Conservation (phyloP, 2,113 vertebrate genomes). For the Forbesichthys papilliferus region DNA sequence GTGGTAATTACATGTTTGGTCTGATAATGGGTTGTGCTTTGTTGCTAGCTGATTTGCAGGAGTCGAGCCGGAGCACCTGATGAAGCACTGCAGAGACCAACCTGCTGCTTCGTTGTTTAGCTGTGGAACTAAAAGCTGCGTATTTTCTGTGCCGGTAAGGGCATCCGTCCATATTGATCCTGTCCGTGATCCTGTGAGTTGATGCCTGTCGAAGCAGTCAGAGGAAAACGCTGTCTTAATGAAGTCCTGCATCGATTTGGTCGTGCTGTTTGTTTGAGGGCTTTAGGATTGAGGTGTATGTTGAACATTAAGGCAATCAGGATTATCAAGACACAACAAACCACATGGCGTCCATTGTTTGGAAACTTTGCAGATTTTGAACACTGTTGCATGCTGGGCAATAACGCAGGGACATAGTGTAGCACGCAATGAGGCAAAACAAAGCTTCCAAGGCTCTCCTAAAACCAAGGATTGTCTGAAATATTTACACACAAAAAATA, state of each 20-base stretch:
- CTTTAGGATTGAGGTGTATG: constrained; percentile 31
- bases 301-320: constrained; percentile 13
- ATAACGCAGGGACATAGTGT: neutral
- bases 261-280: constrained; percentile 25
- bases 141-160: constrained; percentile 25
- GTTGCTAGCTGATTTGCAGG: constrained; percentile 28
- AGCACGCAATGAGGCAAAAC: constrained; percentile 9
- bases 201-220: constrained; percentile 50
- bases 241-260: constrained; percentile 58
- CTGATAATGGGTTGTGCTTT: constrained; percentile 35
- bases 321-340: no score
- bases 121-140: constrained; percentile 26
- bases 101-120: neutral
- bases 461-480: constrained; percentile 45
- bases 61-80: constrained; percentile 24
- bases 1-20: constrained; percentile 39
- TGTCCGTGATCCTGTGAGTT: constrained; percentile 33
- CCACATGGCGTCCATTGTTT: no score
- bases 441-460: neutral
- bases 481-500: constrained; percentile 44
- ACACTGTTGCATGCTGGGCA: no score
- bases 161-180: constrained; percentile 51
- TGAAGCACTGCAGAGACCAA: constrained; percentile 11
- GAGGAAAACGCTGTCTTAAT: constrained; percentile 60
- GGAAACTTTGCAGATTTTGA: no score